A percentile compares a stretch with the other conserved stretches of the same genome.
These are phyloP conservation scores for Lithobates sylvaticus DNA, from an alignment of 2,797 vertebrate species.

Conservation along the genomic window DNA sequence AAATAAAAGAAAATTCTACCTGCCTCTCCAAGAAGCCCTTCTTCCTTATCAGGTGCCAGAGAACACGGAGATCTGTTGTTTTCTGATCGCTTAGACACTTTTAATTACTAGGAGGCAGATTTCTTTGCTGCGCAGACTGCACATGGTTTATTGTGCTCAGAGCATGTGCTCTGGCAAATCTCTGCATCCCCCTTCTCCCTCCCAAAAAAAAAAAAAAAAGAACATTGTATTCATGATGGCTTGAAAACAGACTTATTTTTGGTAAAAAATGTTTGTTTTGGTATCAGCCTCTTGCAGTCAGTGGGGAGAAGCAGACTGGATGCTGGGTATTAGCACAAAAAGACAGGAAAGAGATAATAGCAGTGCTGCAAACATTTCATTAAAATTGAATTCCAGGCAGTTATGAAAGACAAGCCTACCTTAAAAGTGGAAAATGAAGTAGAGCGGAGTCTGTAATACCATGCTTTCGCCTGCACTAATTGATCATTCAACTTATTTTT, in stretches of 20 bases:
- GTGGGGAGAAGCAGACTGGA: background rate
- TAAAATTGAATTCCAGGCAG: background rate
- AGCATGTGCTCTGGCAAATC: slow-evolving; percentile 37
- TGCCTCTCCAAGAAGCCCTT: slow-evolving; percentile 40
- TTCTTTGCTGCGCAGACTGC: slow-evolving; percentile 24
- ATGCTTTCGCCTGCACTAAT: no score
- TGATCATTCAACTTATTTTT: no score
- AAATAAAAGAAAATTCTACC: slow-evolving; percentile 41
- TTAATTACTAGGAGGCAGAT: slow-evolving; percentile 50
- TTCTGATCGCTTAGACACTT: slow-evolving; percentile 44
- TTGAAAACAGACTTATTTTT: slow-evolving; percentile 14
- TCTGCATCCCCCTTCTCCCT: background rate
- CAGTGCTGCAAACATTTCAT: background rate
- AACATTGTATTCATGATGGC: slow-evolving; percentile 5
- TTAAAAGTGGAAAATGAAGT: no score
- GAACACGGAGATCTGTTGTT: slow-evolving; percentile 51
- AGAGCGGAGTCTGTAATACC: no score
- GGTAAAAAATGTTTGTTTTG: no score
- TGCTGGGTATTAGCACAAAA: background rate
- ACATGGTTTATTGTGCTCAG: slow-evolving; percentile 28
- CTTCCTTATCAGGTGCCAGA: slow-evolving; percentile 46
- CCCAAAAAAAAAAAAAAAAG: background rate
- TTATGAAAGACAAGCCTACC: no score
- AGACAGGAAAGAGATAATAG: background rate
- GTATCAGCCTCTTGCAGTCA: no score